phyloP scores from a whole-genome alignment of 2,888 invertebrate species.

The Protodeltote pygarga region DNA sequence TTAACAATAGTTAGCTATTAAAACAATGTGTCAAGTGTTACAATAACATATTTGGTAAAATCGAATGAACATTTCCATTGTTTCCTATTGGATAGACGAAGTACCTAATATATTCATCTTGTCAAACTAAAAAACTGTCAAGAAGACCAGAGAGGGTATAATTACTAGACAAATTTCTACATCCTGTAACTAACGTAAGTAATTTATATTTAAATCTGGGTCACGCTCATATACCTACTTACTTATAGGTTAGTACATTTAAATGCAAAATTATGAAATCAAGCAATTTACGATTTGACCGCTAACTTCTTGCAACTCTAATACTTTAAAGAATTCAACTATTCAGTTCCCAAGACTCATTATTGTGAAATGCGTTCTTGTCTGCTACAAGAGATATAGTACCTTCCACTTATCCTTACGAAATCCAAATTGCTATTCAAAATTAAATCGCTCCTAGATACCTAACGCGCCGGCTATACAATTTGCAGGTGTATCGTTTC shows the following conservation, averaged over 20 bases:
- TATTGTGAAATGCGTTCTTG: slow-evolving; percentile 37
- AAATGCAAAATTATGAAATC: slow-evolving; percentile 31
- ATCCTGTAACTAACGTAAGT: slow-evolving; percentile 2
- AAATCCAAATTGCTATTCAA: slow-evolving; percentile 40
- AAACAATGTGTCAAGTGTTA: slow-evolving; percentile 32
- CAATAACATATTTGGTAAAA: slow-evolving; percentile 7
- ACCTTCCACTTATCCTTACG: slow-evolving; percentile 20
- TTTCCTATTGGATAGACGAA: too few species aligned
- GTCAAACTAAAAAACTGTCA: too few species aligned
- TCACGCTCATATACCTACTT: neutral
- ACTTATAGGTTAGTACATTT: too few species aligned
- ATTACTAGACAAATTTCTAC: too few species aligned
- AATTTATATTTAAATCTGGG: slow-evolving; percentile 17
- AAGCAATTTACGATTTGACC: slow-evolving; percentile 24
- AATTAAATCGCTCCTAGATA: slow-evolving; percentile 35
- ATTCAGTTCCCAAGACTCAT: slow-evolving; percentile 35
- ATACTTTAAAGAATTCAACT: slow-evolving; percentile 19
- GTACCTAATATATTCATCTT: too few species aligned
- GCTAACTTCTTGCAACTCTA: slow-evolving; percentile 32
- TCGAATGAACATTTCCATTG: too few species aligned
- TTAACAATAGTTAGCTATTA: slow-evolving; percentile 43
- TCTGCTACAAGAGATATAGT: slow-evolving; percentile 12
- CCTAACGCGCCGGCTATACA: slow-evolving; percentile 14
- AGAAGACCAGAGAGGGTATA: too few species aligned
- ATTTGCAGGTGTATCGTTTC: slow-evolving; percentile 26